Conservation (phyloP, 2,888 invertebrate species). For the Lepidonotus clava region DNA sequence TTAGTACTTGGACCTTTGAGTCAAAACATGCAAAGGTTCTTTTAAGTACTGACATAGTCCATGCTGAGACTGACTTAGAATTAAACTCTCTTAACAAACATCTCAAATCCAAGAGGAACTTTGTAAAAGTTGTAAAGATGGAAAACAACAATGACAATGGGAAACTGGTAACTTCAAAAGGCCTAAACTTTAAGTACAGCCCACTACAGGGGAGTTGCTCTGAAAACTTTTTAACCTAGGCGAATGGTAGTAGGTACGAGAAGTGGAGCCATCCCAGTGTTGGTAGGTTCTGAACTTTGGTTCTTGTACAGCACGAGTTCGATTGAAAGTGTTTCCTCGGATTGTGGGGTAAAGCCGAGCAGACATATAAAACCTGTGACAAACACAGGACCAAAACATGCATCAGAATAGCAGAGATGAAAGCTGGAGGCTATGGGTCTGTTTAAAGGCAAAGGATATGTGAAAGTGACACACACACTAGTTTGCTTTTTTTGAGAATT, state of each 20-base stretch:
- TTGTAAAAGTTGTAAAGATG: no score
- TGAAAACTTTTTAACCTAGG: constrained; percentile 15
- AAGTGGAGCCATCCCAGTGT: constrained; percentile 15
- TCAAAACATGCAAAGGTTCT: neutral
- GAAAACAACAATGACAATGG: no score
- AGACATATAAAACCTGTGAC: neutral
- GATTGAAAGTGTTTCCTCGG: neutral
- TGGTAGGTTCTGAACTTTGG: neutral
- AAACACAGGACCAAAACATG: constrained; percentile 1
- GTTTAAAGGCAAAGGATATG: neutral
- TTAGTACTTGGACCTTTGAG: no score
- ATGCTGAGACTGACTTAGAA: constrained; percentile 8
- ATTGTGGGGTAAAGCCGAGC: neutral
- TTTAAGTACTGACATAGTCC: no score
- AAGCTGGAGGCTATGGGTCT: neutral
- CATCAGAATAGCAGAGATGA: neutral
- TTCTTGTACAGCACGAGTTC: neutral
- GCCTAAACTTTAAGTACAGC: no score
- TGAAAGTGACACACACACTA: no score
- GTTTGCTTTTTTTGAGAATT: no score
- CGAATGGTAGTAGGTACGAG: constrained; percentile 14
- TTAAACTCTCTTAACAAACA: neutral
- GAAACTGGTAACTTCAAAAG: no score
- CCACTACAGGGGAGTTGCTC: neutral
- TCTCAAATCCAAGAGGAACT: neutral